These are phyloP conservation scores for Ptyas mucosa DNA, from an alignment of 2,113 vertebrate genomes.

Conservation along the genomic window DNA sequence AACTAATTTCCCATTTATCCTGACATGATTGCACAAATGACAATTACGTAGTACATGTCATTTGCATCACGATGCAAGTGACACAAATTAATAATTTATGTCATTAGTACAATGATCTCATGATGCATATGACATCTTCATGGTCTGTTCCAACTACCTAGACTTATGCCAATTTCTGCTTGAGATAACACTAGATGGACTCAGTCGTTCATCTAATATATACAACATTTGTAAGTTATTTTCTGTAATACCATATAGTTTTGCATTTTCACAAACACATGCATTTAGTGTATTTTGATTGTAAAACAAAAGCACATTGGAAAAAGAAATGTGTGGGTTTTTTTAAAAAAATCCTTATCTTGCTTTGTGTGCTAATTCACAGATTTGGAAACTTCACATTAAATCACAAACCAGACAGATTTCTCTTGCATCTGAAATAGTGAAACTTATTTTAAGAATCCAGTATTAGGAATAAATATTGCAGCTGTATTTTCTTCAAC, in stretches of 20 bases:
- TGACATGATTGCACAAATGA: neutral
- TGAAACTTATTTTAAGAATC: neutral
- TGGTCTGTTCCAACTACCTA: neutral
- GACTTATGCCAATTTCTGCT: neutral
- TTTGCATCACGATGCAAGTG: neutral
- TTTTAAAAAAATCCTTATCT: neutral
- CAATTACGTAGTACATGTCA: neutral
- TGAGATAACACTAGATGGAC: neutral
- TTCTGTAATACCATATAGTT: neutral
- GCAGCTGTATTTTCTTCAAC: neutral
- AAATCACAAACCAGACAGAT: neutral
- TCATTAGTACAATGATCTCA: neutral
- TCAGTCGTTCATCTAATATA: neutral
- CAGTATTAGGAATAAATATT: neutral
- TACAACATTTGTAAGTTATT: neutral
- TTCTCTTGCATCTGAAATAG: neutral
- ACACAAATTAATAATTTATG: neutral
- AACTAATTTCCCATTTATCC: neutral
- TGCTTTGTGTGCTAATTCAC: neutral
- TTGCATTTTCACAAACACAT: neutral
- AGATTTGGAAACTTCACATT: neutral
- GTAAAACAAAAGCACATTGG: neutral
- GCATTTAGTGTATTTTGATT: neutral
- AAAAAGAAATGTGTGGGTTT: neutral
- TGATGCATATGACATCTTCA: neutral